Base-by-base conservation (phyloP, 2,797 vertebrate species). In the Sebastes kiyomatsui region DNA sequence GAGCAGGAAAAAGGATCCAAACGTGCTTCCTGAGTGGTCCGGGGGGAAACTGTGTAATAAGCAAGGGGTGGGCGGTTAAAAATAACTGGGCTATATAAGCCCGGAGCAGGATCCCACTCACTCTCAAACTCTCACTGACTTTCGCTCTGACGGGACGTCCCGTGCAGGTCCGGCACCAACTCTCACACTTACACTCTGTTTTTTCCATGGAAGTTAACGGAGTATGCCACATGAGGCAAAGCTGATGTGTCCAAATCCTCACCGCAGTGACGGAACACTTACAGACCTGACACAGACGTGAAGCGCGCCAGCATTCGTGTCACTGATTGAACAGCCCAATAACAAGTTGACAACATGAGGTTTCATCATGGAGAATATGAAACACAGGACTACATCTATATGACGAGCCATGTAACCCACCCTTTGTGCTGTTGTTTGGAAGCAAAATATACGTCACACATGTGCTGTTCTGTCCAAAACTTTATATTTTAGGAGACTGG, bases 81-180 rank as follows among this genome's bases (percentile, higher is more conserved):
- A 99, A 99, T 99, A 99, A 97, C 98, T 67, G 92, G 7, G 93
- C 93, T 98, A 99, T 99, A 99, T 96, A 98, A 98, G 92, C 96
- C 93, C 77, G 13, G 92, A 67, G 4, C 90, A 96, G 95, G 96
- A 96, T 96, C 96, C 95, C 94, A 92, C 93, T 94, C 95, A 84
- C 90, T 89, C 94, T 96, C 95, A 96, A 85, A 94, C 93, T 92
- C 93, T 86, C 89, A 20, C 93, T 92, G 87, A 77, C 90, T 92
- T 90, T 82, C 56, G 38, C 85, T 87, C 90, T 67, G 91, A 67
- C 86, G 87, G 86, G 88, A 93, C 82, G 87, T 91, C 92, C 90
- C 77, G 25, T 65, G 86, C 75, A 72, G 78, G 79, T 69, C 77
- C 79, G 11, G 25, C 69, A 18, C 88, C 85, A 22, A 52, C 87